A percentile compares a stretch with the other conserved stretches of the same genome.
Conservation (phyloP, 2,797 vertebrate species). For the Tympanoctomys barrerae region DNA sequence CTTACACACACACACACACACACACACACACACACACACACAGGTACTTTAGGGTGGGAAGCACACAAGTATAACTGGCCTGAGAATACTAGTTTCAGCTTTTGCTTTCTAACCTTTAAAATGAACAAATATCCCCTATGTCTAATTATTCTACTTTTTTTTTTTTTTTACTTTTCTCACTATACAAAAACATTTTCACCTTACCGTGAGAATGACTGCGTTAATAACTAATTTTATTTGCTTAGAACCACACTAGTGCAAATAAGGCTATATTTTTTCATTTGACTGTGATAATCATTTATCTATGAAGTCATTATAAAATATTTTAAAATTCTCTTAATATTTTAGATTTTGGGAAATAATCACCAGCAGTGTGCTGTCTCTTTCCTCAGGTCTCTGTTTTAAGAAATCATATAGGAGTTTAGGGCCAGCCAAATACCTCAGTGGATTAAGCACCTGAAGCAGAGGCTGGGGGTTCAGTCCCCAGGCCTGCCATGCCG, state of each 20-base stretch:
- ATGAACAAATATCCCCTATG: neutral
- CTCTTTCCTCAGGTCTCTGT: neutral
- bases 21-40: neutral
- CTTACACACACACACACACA: neutral
- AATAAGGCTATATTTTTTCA: slow-evolving; percentile 6
- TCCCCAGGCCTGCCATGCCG: no score
- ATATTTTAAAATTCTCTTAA: slow-evolving; percentile 41
- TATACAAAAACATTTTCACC: neutral
- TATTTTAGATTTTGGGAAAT: neutral
- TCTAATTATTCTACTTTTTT: neutral
- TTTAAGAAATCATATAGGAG: slow-evolving; percentile 58
- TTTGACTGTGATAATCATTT: slow-evolving; percentile 34
- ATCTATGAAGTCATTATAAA: neutral
- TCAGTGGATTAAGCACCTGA: no score
- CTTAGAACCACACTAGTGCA: neutral
- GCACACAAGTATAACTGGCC: neutral
- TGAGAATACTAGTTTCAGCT: neutral
- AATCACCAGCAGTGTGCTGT: neutral
- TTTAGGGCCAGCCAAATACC: neutral
- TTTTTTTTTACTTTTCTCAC: neutral
- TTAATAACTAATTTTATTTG: neutral
- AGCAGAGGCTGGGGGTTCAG: no score
- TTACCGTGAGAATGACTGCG: neutral
- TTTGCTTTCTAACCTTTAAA: slow-evolving; percentile 23
- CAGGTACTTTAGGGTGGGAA: neutral